Conservation (phyloP, 2,113 vertebrate species). For the Genyomyrus donnyi region DNA sequence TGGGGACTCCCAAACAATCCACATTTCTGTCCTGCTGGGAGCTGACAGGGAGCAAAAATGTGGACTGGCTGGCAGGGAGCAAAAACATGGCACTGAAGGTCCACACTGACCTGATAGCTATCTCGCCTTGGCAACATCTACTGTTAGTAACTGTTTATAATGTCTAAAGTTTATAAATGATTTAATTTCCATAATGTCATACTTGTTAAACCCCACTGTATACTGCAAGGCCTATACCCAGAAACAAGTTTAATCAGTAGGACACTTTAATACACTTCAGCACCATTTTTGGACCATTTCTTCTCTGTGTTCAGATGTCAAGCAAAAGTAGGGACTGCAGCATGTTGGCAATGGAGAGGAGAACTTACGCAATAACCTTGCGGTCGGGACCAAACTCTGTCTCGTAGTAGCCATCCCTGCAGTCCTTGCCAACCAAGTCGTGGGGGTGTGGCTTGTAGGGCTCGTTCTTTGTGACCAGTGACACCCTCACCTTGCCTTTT, state of each 20-base stretch:
- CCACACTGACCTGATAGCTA: neutral
- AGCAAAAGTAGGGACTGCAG: neutral
- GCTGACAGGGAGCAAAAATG: neutral
- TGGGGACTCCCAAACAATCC: neutral
- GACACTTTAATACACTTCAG: neutral
- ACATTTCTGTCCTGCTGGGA: neutral
- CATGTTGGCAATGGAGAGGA: neutral
- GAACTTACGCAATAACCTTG: constrained; percentile 84
- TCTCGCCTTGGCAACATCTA: neutral
- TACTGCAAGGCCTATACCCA: neutral
- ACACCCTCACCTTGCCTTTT: constrained; percentile 85
- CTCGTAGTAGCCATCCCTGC: constrained; percentile 92
- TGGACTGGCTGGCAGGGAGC: neutral
- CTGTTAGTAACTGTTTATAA: too few relatives aligned
- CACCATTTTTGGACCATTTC: neutral
- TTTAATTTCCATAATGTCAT: neutral
- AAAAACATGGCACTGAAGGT: neutral
- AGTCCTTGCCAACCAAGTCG: constrained; percentile 94
- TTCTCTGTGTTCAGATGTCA: neutral
- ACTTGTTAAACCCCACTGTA: neutral
- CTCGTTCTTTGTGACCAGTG: constrained; percentile 87
- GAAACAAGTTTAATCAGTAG: neutral
- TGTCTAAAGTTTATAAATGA: neutral
- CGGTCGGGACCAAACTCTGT: constrained; percentile 90
- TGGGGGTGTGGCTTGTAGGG: constrained; percentile 93